Evolutionary conservation across 2,888 invertebrate genomes (phyloP).

Genomic region (Brachypterus glaber): DNA sequence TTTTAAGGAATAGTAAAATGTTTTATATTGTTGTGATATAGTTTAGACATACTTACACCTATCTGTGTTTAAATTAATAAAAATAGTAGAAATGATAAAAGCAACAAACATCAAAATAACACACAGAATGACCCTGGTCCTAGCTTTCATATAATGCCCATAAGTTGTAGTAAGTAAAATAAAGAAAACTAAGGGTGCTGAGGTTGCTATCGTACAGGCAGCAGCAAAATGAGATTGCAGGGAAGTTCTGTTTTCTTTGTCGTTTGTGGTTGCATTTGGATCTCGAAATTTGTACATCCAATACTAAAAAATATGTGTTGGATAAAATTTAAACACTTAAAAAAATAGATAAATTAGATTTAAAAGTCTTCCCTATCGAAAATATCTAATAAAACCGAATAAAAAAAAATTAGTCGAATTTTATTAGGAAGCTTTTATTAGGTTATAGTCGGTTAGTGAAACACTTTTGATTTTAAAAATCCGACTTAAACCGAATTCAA

Average conservation of each 20-base stretch:
- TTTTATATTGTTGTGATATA: too few species aligned
- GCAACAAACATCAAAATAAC: not conserved
- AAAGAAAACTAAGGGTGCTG: not conserved
- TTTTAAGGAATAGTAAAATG: not conserved
- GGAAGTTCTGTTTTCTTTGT: not conserved
- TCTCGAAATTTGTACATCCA: slow-evolving; percentile 4
- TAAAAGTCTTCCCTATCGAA: too few species aligned
- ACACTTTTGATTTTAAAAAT: too few species aligned
- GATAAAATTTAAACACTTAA: too few species aligned
- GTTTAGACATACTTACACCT: not conserved
- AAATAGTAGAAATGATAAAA: slow-evolving; percentile 1
- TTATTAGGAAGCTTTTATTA: too few species aligned
- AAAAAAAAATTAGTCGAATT: too few species aligned
- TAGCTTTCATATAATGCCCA: not conserved
- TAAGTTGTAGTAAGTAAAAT: not conserved
- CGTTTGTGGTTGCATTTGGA: not conserved
- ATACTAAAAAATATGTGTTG: too few species aligned
- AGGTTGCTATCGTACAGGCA: not conserved
- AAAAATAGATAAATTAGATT: too few species aligned
- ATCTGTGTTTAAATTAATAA: not conserved
- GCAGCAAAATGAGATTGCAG: not conserved
- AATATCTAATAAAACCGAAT: too few species aligned
- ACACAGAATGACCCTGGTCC: not conserved
- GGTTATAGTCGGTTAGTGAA: too few species aligned
- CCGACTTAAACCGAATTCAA: too few species aligned